These are phyloP conservation scores for Periparus ater DNA, from an alignment of 2,797 vertebrate genomes.

Conservation along the genomic window DNA sequence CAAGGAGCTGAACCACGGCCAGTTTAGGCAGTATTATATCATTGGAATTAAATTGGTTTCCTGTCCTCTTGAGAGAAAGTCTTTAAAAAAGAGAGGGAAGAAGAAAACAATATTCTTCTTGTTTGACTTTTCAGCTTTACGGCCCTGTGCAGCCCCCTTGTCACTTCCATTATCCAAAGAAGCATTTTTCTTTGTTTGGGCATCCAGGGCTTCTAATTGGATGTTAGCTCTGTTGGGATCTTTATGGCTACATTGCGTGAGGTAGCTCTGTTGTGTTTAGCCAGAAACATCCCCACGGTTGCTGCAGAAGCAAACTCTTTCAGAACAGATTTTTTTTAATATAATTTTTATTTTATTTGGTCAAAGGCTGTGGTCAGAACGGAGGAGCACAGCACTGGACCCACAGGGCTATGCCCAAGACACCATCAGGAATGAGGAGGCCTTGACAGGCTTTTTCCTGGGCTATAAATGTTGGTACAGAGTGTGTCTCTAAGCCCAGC, in stretches of 20 bases:
- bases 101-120: conserved; percentile 71
- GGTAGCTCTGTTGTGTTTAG: background rate
- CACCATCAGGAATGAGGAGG: background rate
- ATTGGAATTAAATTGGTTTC: conserved; percentile 70
- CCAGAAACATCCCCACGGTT: background rate
- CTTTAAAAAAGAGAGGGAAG: conserved; percentile 65
- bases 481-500: background rate
- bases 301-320: background rate
- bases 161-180: background rate
- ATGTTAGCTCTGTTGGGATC: background rate
- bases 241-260: background rate
- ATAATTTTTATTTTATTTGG: background rate
- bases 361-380: background rate
- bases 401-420: background rate
- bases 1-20: conserved; percentile 51
- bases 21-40: conserved; percentile 66
- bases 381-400: background rate
- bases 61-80: conserved; percentile 70
- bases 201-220: background rate
- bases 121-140: conserved; percentile 33
- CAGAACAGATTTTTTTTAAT: background rate
- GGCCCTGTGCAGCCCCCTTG: conserved; percentile 37
- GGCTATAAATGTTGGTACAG: background rate
- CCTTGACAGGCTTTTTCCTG: background rate
- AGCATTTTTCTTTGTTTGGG: background rate